phyloP scores from a whole-genome alignment of 2,888 invertebrate species.

The Agriopis aurantiaria region DNA sequence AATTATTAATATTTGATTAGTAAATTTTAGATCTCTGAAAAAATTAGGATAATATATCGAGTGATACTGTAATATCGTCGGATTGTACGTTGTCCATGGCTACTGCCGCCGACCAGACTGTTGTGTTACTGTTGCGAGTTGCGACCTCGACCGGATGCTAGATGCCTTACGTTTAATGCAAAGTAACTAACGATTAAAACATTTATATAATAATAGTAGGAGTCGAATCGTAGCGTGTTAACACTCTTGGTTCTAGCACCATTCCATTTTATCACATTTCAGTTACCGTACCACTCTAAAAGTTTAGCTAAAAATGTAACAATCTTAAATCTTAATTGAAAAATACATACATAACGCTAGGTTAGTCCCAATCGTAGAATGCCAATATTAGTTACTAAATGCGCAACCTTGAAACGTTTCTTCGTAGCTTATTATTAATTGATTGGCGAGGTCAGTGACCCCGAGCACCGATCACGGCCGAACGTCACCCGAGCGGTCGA shows the following conservation, averaged over 20 bases:
- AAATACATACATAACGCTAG: conserved; percentile 86
- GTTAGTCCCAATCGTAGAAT: conserved; percentile 87
- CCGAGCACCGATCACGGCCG: conserved; percentile 70
- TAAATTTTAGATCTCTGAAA: conserved; percentile 80
- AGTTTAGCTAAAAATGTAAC: conserved; percentile 87
- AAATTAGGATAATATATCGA: conserved; percentile 80
- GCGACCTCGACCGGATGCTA: conserved; percentile 83
- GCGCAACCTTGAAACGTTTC: conserved; percentile 82
- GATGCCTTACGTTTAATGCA: conserved; percentile 83
- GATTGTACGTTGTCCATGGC: conserved; percentile 64
- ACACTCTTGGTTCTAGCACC: conserved; percentile 87
- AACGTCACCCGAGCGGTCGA: conserved; percentile 71
- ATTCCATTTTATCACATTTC: conserved; percentile 87
- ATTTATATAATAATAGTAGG: conserved; percentile 83
- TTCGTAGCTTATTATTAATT: conserved; percentile 77
- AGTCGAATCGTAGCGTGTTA: conserved; percentile 86
- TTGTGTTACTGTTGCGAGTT: conserved; percentile 48
- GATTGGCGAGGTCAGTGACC: conserved; percentile 77
- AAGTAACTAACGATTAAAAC: conserved; percentile 83
- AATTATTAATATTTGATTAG: conserved; percentile 78
- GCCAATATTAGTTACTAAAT: conserved; percentile 86
- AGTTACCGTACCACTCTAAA: conserved; percentile 87
- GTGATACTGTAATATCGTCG: conserved; percentile 85
- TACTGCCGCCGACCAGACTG: conserved; percentile 69
- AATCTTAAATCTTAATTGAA: conserved; percentile 86